Percentiles rank a stretch among this genome's conserved stretches.
Conservation (phyloP, 2,113 vertebrate species). For the Phalacrocorax aristotelis region DNA sequence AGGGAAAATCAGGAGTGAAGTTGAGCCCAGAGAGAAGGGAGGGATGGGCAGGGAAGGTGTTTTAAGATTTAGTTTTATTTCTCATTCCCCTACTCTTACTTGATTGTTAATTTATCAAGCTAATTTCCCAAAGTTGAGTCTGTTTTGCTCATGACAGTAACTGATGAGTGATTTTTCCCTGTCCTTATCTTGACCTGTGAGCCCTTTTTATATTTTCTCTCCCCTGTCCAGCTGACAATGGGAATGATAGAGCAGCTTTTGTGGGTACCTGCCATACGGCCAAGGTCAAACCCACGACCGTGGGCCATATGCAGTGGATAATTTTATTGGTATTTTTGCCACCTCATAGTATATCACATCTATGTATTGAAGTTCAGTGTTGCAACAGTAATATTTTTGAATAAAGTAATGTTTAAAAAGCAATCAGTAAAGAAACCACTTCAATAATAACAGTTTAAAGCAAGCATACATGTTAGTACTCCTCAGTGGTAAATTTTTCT, state of each 20-base stretch:
- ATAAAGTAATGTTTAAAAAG: not conserved
- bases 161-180: too few relatives aligned
- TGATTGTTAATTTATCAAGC: not conserved
- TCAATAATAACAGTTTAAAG: not conserved
- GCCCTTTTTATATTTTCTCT: not conserved
- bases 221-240: too few relatives aligned
- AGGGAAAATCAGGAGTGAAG: too few relatives aligned
- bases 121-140: not conserved
- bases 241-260: not conserved
- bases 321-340: not conserved
- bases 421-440: not conserved
- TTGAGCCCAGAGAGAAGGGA: not conserved
- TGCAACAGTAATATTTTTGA: not conserved
- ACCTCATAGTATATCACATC: not conserved
- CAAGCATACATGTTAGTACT: not conserved
- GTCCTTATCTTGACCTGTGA: not conserved
- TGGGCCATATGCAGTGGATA: not conserved
- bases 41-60: not conserved
- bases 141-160: not conserved
- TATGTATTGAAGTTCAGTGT: not conserved
- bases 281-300: too few relatives aligned
- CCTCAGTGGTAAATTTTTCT: not conserved
- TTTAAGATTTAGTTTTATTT: not conserved
- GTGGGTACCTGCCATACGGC: not conserved
- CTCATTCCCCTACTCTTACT: not conserved